A percentile compares a stretch with the other conserved stretches of the same genome.
Evolutionary conservation across 2,888 invertebrate genomes (phyloP).

Genomic region (Hypena proboscidalis): DNA sequence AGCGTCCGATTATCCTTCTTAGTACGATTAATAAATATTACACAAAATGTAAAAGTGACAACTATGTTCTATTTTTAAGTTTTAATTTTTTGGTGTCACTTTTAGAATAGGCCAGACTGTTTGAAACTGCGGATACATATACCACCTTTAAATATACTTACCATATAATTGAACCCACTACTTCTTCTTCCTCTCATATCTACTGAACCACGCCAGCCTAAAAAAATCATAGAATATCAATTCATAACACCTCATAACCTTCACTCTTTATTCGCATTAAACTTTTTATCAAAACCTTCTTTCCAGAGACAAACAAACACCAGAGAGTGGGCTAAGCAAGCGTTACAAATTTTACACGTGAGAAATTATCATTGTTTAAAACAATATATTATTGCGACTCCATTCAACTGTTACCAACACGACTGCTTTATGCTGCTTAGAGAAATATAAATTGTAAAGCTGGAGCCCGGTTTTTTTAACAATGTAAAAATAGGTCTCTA

Average conservation of each 20-base stretch:
- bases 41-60: no score
- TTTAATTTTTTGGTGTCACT: no score
- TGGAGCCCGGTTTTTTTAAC: background rate
- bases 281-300: slow-evolving; percentile 13
- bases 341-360: slow-evolving; percentile 22
- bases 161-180: no score
- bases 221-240: slow-evolving; percentile 1
- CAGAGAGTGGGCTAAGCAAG: slow-evolving; percentile 9
- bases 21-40: no score
- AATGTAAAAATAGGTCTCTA: no score
- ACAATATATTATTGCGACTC: slow-evolving; percentile 21
- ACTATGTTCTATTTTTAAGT: no score
- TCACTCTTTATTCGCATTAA: slow-evolving; percentile 4
- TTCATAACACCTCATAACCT: slow-evolving; percentile 4
- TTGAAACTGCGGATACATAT: no score
- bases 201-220: no score
- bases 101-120: no score
- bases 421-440: slow-evolving; percentile 11
- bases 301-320: slow-evolving; percentile 28
- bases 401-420: slow-evolving; percentile 12
- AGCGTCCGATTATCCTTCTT: no score
- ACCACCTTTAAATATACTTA: no score
- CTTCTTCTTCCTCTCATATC: no score
- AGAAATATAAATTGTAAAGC: slow-evolving; percentile 12
- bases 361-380: slow-evolving; percentile 22